Evolutionary conservation across 2,797 vertebrate species (phyloP).

Genomic region (Eidolon dupreanum): DNA sequence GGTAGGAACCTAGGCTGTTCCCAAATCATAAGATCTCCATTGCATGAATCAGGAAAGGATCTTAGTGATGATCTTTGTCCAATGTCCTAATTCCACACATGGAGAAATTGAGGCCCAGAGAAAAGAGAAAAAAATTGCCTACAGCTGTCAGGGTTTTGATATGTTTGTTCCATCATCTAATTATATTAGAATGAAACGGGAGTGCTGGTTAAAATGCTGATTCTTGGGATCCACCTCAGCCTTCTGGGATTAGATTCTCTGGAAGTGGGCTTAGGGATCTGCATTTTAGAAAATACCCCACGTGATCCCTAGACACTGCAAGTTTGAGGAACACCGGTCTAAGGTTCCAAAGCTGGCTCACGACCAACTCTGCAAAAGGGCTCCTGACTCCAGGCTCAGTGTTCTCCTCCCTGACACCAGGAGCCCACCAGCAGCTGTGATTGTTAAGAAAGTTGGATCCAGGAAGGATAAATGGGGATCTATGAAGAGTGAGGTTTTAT

Average conservation of each 20-base stretch:
- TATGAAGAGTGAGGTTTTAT: not conserved
- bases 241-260: not conserved
- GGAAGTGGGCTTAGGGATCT: not conserved
- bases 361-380: fast-evolving
- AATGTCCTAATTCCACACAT: not conserved
- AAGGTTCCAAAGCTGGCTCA: not conserved
- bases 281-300: not conserved
- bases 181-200: not conserved
- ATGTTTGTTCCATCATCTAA: not conserved
- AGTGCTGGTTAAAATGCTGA: not conserved
- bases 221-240: not conserved
- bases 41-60: not conserved
- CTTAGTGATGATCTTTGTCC: not conserved
- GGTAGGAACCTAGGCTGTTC: not conserved
- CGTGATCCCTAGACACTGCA: not conserved
- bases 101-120: not conserved
- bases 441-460: not conserved
- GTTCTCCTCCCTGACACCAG: not conserved
- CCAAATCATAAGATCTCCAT: not conserved
- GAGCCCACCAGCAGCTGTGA: not conserved
- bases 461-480: not conserved
- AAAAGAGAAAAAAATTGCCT: not conserved
- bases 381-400: fast-evolving
- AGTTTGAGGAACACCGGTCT: not conserved
- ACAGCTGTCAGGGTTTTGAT: not conserved